Base-by-base conservation (phyloP, 2,113 vertebrate species). In the Tachysurus fulvidraco region DNA sequence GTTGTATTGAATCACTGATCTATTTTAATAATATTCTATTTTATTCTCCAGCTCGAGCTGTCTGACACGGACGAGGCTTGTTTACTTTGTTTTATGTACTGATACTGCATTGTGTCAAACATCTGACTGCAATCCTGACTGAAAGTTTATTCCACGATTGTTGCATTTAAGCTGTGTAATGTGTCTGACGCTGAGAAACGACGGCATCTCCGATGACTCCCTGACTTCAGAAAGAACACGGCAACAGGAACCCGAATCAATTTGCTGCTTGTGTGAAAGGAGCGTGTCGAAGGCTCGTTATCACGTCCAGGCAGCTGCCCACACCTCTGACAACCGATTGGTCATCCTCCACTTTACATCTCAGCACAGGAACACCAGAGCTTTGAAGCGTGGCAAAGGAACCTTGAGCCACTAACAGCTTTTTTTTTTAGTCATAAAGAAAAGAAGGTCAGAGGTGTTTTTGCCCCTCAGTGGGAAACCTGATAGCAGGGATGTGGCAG, bases 291-390 rank as follows among this genome's bases (percentile, higher is more conserved):
- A 55, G n/a, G 11, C 50, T 57, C n/a, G 65, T 83, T 83, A 83
- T 83, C 82, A 57, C 12, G 28, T 30, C 82, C 82, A 54, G 28
- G 82, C 82, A 83, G 82, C 82, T 55, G n/a, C 14, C 46, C 52
- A 54, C 44, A 83, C 59, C 23, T 65, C 74, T 50, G 69, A 85
- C 30, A 54, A 52, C 71, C 11, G 59, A 65, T 80, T 81, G 85
- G 85, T 86, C 60, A 54, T 41, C 62, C 77, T 85, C 17, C 19
- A 52, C 76, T 80, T 44, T 55, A 71, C 19, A 65, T 71, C 85
- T 59, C 54, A 19, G 60, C 60, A 6, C 6, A 57, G 16, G 30
- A 59, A 36, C 78, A 41, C 1, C 50, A 21, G 62, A 62, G 50
- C 76, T 78, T 78, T 78, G 44, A 85, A 85, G 17, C 8, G 16